phyloP scores from a whole-genome alignment of 2,113 vertebrate species.

The Oncorhynchus keta region DNA sequence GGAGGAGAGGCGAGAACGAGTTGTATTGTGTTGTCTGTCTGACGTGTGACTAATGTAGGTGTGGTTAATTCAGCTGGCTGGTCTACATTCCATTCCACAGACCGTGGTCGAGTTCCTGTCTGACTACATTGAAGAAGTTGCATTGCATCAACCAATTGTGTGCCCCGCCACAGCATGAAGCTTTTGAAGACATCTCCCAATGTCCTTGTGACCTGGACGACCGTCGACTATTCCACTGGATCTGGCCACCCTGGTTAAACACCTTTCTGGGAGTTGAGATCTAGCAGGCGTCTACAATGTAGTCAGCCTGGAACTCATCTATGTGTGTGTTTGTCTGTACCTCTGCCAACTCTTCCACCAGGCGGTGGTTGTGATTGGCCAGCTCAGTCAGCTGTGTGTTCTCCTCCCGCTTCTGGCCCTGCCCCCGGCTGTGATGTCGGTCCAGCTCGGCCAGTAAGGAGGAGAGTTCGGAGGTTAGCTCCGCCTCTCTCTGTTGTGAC shows the following conservation, averaged over 20 bases:
- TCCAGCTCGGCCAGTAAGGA: constrained; percentile 62
- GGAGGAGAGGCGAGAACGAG: neutral
- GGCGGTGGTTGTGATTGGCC: constrained; percentile 74
- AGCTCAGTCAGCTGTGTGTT: constrained; percentile 71
- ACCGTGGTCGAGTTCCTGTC: neutral
- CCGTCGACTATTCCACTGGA: too few relatives aligned
- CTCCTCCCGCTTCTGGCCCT: constrained; percentile 67
- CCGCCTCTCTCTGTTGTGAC: constrained; percentile 67
- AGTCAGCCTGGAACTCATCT: neutral
- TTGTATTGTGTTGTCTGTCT: neutral
- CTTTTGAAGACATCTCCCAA: neutral
- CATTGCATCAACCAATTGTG: too few relatives aligned
- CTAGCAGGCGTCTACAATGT: neutral
- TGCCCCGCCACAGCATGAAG: too few relatives aligned
- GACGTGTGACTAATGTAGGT: neutral
- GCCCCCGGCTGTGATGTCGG: constrained; percentile 61
- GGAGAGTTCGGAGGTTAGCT: constrained; percentile 65
- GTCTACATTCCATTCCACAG: constrained; percentile 51
- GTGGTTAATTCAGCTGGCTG: constrained; percentile 49
- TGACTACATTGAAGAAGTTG: too few relatives aligned
- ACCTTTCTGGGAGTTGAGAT: too few relatives aligned
- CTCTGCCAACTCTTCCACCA: constrained; percentile 80
- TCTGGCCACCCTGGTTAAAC: too few relatives aligned
- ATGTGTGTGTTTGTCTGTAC: constrained; percentile 37
- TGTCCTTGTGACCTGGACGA: neutral